These are phyloP conservation scores for Notothenia rossii DNA, from an alignment of 2,113 vertebrate species.

Conservation along the genomic window DNA sequence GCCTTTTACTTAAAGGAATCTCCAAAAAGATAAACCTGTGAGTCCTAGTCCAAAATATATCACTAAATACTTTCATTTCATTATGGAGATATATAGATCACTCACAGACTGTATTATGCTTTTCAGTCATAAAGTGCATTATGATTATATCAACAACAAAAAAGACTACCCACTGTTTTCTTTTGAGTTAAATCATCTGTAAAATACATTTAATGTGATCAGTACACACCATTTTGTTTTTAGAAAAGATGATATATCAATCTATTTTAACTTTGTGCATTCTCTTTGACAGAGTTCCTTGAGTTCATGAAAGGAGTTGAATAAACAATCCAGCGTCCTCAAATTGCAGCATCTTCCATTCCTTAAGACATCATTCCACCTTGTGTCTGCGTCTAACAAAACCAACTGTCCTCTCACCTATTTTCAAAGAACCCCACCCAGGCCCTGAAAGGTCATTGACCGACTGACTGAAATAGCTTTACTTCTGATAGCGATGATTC, in stretches of 20 bases:
- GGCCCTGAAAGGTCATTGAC: background rate
- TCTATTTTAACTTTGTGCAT: background rate
- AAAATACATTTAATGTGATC: too few species aligned
- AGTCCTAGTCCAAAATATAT: too few species aligned
- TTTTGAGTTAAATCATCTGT: too few species aligned
- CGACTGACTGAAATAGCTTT: conserved; percentile 16
- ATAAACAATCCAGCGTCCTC: conserved; percentile 57
- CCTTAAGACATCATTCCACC: conserved; percentile 1
- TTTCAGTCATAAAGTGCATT: too few species aligned
- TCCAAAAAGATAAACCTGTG: too few species aligned
- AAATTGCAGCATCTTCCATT: conserved; percentile 10
- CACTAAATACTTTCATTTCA: too few species aligned
- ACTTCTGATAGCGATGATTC: conserved; percentile 11
- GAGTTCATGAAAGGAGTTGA: conserved; percentile 87
- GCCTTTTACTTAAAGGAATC: too few species aligned
- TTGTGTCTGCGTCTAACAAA: background rate
- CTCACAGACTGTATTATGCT: too few species aligned
- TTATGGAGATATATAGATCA: too few species aligned
- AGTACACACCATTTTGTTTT: too few species aligned
- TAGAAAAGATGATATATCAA: background rate
- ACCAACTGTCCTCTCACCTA: background rate
- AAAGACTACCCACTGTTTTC: too few species aligned
- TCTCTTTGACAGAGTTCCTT: conserved; percentile 79
- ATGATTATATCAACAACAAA: too few species aligned
- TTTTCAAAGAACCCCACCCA: conserved; percentile 1